phyloP scores from a whole-genome alignment of 1,140 invertebrate species.

The Drosophila sp. region DNA sequence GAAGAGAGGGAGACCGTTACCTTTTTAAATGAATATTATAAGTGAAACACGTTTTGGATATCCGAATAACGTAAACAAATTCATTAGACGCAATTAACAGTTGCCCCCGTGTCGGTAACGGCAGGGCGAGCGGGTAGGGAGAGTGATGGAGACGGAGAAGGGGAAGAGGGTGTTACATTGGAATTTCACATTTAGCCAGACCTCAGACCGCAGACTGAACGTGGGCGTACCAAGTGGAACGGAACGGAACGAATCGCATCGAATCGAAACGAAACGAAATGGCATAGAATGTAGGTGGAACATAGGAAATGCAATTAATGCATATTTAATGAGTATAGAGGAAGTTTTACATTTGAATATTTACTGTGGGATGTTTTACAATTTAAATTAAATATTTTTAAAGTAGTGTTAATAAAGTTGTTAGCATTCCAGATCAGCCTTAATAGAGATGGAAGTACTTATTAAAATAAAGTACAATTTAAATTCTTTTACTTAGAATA shows the following conservation, averaged over 20 bases:
- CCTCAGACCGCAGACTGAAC: conserved; percentile 14
- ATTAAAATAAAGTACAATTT: too few relatives aligned
- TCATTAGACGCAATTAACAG: conserved; percentile 70
- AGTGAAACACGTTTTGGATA: conserved; percentile 51
- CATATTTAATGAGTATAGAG: conserved; percentile 26
- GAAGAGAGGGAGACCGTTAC: not conserved
- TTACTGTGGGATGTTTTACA: not conserved
- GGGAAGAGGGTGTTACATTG: not conserved
- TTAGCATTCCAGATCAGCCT: too few relatives aligned
- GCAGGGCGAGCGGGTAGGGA: not conserved
- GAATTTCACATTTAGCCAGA: conserved; percentile 34
- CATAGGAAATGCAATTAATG: conserved; percentile 37
- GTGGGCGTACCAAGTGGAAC: conserved; percentile 42
- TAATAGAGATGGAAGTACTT: too few relatives aligned
- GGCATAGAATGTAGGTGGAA: conserved; percentile 27
- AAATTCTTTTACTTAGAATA: too few relatives aligned
- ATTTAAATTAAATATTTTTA: not conserved
- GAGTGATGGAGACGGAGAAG: not conserved
- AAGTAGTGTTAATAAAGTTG: not conserved
- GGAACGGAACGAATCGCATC: conserved; percentile 38
- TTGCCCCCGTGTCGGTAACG: conserved; percentile 26
- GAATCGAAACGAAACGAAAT: conserved; percentile 4
- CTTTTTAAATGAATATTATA: conserved; percentile 51
- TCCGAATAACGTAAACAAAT: conserved; percentile 61
- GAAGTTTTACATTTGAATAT: conserved; percentile 19